These are phyloP conservation scores for Chromis chromis DNA, from an alignment of 2,797 vertebrate genomes.

Conservation along the genomic window DNA sequence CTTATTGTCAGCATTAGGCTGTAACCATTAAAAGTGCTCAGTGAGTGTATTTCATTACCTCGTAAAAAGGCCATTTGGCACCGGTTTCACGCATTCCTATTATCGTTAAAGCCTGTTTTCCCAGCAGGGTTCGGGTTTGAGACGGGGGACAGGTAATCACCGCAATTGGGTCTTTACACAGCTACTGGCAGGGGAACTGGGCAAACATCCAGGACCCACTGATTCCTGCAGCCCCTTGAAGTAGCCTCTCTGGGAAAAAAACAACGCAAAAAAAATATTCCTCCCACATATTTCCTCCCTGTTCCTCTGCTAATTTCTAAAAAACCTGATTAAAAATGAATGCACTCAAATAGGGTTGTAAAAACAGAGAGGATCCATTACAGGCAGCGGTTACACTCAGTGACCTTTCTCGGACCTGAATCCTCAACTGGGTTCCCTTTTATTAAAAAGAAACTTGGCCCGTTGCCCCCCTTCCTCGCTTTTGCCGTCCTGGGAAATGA, in stretches of 20 bases:
- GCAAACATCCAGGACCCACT: conserved; percentile 46
- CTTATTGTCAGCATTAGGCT: conserved; percentile 62
- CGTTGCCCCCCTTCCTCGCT: background rate
- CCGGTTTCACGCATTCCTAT: conserved; percentile 55
- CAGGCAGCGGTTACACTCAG: conserved; percentile 45
- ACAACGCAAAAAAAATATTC: background rate
- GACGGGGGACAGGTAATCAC: conserved; percentile 62
- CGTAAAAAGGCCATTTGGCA: conserved; percentile 76
- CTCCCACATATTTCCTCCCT: conserved; percentile 34
- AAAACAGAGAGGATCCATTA: conserved; percentile 67
- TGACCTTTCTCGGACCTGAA: conserved; percentile 41
- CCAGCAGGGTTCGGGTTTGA: conserved; percentile 69
- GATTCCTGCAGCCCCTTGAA: conserved; percentile 26
- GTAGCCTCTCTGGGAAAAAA: conserved; percentile 1
- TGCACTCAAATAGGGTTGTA: conserved; percentile 56
- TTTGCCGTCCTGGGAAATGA: conserved; percentile 52
- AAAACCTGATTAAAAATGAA: conserved; percentile 70
- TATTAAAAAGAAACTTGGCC: conserved; percentile 49
- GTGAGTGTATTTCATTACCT: conserved; percentile 66
- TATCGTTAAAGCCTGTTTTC: conserved; percentile 62
- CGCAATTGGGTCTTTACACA: conserved; percentile 49
- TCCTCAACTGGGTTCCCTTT: conserved; percentile 40
- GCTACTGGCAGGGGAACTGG: conserved; percentile 42
- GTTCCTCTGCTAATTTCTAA: conserved; percentile 47
- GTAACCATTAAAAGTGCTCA: conserved; percentile 64